Conservation (phyloP, 2,113 vertebrate genomes). For the Tetraodon nigroviridis region DNA sequence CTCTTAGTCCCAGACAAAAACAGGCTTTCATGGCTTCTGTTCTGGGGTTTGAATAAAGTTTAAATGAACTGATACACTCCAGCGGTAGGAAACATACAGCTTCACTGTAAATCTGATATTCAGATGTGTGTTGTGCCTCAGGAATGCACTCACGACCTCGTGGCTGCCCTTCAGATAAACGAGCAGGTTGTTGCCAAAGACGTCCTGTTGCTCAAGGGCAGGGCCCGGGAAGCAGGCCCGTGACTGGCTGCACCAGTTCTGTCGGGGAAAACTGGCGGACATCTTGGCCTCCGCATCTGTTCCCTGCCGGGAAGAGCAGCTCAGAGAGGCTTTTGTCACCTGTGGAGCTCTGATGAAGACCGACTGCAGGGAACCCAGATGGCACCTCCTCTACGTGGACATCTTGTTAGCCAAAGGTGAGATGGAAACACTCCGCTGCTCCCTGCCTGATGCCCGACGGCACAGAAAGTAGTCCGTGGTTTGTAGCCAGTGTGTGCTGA, state of each 20-base stretch:
- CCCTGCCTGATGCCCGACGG: background rate
- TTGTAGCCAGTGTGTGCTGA: background rate
- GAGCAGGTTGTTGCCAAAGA: conserved; percentile 69
- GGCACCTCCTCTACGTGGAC: conserved; percentile 81
- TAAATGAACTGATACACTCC: too few relatives aligned
- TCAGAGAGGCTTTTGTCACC: conserved; percentile 70
- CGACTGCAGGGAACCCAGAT: conserved; percentile 63
- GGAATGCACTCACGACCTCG: conserved; percentile 83
- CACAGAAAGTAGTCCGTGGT: background rate
- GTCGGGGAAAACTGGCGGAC: conserved; percentile 68
- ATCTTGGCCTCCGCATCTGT: conserved; percentile 35
- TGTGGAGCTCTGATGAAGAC: conserved; percentile 74
- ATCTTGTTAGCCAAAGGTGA: conserved; percentile 79
- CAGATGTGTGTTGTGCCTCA: conserved; percentile 36
- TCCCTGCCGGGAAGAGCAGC: conserved; percentile 53
- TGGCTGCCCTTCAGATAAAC: conserved; percentile 76
- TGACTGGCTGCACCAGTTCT: conserved; percentile 80
- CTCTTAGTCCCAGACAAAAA: too few relatives aligned
- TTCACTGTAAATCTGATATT: background rate
- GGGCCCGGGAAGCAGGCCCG: conserved; percentile 71
- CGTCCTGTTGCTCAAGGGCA: conserved; percentile 80
- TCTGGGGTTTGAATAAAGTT: too few relatives aligned
- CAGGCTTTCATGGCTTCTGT: too few relatives aligned
- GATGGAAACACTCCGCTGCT: background rate
- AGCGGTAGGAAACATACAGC: background rate